Conservation (phyloP, 2,888 invertebrate genomes). For the Amiota mariae region DNA sequence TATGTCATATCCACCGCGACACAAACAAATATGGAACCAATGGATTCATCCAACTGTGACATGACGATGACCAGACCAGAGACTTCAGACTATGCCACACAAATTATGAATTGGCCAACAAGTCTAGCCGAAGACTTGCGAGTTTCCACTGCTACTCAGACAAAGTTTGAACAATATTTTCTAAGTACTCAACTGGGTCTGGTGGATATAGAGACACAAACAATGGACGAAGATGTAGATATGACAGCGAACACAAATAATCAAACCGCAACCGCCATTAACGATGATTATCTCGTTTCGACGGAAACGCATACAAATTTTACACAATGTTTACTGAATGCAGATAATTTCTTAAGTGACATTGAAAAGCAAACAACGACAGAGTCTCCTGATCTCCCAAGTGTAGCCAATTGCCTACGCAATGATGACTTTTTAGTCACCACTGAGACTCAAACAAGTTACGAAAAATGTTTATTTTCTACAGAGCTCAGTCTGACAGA, state of each 20-base stretch:
- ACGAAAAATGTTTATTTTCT: conserved; percentile 74
- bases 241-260: not conserved
- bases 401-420: conserved; percentile 72
- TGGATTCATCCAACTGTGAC: not conserved
- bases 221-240: not conserved
- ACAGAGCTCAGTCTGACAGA: conserved; percentile 77
- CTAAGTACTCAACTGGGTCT: conserved; percentile 29
- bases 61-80: not conserved
- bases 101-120: conserved; percentile 33
- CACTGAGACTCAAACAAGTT: conserved; percentile 74
- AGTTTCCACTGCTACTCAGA: conserved; percentile 75
- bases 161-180: conserved; percentile 74
- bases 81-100: not conserved
- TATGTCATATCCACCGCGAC: conserved; percentile 11
- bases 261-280: not conserved
- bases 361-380: conserved; percentile 2
- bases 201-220: not conserved
- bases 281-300: conserved; percentile 75
- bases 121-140: conserved; percentile 33
- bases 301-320: conserved; percentile 76
- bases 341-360: conserved; percentile 17
- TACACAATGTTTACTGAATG: conserved; percentile 47
- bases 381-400: not conserved
- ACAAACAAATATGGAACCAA: not conserved
- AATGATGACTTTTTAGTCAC: conserved; percentile 56